Conservation (phyloP, 2,797 vertebrate genomes). For the Otolemur crassicaudatus region DNA sequence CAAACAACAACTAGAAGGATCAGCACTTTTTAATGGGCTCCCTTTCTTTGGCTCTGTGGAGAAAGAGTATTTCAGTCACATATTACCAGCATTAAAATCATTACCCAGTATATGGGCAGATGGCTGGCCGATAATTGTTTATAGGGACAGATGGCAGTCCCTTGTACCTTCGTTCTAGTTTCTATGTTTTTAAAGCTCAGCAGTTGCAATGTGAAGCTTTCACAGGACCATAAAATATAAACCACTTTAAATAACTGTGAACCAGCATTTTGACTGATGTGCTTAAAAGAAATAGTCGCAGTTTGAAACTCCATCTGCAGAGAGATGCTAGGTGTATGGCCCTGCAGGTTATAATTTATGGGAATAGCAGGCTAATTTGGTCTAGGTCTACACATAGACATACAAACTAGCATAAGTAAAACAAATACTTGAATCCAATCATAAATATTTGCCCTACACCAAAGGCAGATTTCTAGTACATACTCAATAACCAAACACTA, state of each 20-base stretch:
- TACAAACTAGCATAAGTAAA: conserved; percentile 43
- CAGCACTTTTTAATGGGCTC: conserved; percentile 81
- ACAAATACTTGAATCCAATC: conserved; percentile 35
- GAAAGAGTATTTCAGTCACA: conserved; percentile 83
- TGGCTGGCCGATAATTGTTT: conserved; percentile 88
- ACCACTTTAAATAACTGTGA: conserved; percentile 86
- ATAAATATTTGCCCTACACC: background rate
- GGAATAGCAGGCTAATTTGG: conserved; percentile 62
- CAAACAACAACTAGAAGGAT: conserved; percentile 74
- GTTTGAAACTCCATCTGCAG: conserved; percentile 84
- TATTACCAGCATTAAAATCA: conserved; percentile 86
- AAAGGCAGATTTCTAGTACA: conserved; percentile 33
- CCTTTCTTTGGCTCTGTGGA: conserved; percentile 72
- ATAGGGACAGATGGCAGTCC: conserved; percentile 89
- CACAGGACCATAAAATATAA: conserved; percentile 85
- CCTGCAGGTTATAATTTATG: conserved; percentile 80
- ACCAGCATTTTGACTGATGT: conserved; percentile 83
- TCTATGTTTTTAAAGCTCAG: conserved; percentile 88
- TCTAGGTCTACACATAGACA: conserved; percentile 38
- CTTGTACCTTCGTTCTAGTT: conserved; percentile 87
- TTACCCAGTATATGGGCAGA: conserved; percentile 87
- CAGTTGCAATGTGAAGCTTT: conserved; percentile 85
- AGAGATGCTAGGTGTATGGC: conserved; percentile 76
- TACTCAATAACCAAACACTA: conserved; percentile 1
- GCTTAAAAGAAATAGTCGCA: conserved; percentile 80